These are phyloP conservation scores for Oriolus oriolus DNA, from an alignment of 2,113 vertebrate species.

Conservation along the genomic window DNA sequence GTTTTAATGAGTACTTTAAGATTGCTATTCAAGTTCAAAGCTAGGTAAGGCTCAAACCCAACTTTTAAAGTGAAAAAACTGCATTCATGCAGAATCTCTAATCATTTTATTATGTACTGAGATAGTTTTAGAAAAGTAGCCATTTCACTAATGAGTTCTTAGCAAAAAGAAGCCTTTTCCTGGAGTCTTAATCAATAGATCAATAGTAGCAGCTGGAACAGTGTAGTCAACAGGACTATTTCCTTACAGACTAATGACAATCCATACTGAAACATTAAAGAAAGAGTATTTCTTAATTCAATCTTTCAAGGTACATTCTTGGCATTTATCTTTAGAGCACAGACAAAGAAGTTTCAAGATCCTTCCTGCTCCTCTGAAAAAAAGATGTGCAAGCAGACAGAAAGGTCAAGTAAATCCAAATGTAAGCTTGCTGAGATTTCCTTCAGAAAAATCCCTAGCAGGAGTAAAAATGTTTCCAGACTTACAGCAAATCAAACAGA, in stretches of 20 bases:
- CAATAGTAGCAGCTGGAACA: slow-evolving; percentile 46
- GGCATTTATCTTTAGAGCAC: slow-evolving; percentile 45
- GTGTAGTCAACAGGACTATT: slow-evolving; percentile 48
- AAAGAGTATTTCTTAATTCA: slow-evolving; percentile 50
- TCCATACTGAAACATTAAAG: slow-evolving; percentile 53
- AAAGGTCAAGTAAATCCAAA: slow-evolving; percentile 66
- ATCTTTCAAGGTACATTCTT: slow-evolving; percentile 47
- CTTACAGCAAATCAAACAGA: slow-evolving; percentile 36
- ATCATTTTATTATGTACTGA: slow-evolving; percentile 50
- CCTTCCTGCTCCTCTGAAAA: slow-evolving; percentile 57
- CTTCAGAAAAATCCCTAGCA: slow-evolving; percentile 54
- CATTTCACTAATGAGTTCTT: slow-evolving; percentile 40
- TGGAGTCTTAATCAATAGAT: slow-evolving; percentile 54
- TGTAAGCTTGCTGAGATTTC: slow-evolving; percentile 34
- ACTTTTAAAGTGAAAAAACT: slow-evolving; percentile 32
- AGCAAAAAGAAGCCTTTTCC: slow-evolving; percentile 10
- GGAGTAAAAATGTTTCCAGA: slow-evolving; percentile 32
- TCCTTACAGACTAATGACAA: slow-evolving; percentile 45
- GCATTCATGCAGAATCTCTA: slow-evolving; percentile 41
- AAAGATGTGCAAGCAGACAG: slow-evolving; percentile 43
- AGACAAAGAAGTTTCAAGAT: slow-evolving; percentile 48
- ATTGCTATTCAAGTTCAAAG: slow-evolving; percentile 35
- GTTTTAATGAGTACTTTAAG: slow-evolving; percentile 42
- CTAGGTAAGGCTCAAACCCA: slow-evolving; percentile 2
- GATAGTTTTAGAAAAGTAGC: slow-evolving; percentile 6